These are phyloP conservation scores for Gyrodactylus salaris DNA, from an alignment of 1,140 invertebrate species.

Conservation along the genomic window DNA sequence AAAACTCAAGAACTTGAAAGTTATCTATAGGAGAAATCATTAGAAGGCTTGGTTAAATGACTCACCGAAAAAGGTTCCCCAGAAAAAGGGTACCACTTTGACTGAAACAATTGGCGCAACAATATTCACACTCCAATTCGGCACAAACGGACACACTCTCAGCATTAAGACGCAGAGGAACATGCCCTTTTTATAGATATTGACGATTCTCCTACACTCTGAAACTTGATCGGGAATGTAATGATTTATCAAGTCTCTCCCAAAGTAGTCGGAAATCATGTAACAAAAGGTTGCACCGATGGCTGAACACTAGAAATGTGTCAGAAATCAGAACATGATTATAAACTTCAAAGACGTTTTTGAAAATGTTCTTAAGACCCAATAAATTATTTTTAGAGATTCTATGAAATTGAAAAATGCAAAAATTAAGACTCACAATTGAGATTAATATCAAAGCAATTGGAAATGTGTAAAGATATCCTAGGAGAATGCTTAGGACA, in stretches of 20 bases:
- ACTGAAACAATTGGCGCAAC: slow-evolving; percentile 79
- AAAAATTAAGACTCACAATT: slow-evolving; percentile 24
- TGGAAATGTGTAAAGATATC: slow-evolving; percentile 73
- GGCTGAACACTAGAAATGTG: slow-evolving; percentile 38
- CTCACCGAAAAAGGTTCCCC: slow-evolving; percentile 50
- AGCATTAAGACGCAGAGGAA: slow-evolving; percentile 88
- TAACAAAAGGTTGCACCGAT: slow-evolving; percentile 79
- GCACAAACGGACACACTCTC: slow-evolving; percentile 73
- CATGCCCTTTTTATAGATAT: slow-evolving; percentile 16
- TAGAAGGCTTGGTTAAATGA: no score
- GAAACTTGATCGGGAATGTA: slow-evolving; percentile 55
- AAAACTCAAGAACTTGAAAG: slow-evolving; percentile 4
- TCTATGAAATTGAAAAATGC: slow-evolving; percentile 1
- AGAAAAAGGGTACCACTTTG: slow-evolving; percentile 51
- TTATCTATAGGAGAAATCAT: slow-evolving; percentile 6
- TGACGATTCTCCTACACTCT: not conserved
- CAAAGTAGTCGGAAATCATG: slow-evolving; percentile 50
- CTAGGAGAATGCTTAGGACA: slow-evolving; percentile 76
- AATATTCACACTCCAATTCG: slow-evolving; percentile 99
- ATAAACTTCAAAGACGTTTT: no score
- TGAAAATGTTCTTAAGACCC: no score
- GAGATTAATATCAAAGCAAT: slow-evolving; percentile 59
- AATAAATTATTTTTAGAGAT: no score
- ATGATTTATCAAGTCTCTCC: slow-evolving; percentile 41
- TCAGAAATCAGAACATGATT: not conserved